Evolutionary conservation across 1,140 invertebrate genomes (phyloP).

Genomic region (Heliconius congener): DNA sequence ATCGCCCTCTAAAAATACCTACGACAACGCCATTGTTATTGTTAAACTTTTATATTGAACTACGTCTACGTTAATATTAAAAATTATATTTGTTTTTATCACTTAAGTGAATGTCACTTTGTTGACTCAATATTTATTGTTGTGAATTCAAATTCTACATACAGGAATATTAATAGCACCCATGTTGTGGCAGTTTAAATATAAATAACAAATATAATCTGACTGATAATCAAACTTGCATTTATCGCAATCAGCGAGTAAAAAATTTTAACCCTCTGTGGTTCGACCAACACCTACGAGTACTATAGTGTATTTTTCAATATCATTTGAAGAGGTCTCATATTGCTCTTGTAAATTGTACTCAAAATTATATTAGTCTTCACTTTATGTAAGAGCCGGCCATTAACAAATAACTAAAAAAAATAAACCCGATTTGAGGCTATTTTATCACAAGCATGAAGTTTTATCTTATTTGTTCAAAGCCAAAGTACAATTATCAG

Average conservation of each 20-base stretch:
- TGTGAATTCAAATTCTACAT: too few relatives aligned
- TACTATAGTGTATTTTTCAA: too few relatives aligned
- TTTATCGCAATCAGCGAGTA: too few relatives aligned
- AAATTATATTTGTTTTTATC: conserved; percentile 2
- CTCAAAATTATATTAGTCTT: not conserved
- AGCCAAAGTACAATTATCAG: conserved; percentile 42
- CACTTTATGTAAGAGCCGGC: not conserved
- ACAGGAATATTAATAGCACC: too few relatives aligned
- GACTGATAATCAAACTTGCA: too few relatives aligned
- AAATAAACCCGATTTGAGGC: not conserved
- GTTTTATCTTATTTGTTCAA: conserved; percentile 46
- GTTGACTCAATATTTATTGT: too few relatives aligned
- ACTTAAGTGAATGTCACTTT: too few relatives aligned
- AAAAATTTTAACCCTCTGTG: too few relatives aligned
- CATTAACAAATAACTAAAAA: not conserved
- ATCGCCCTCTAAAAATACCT: conserved; percentile 33
- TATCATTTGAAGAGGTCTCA: not conserved
- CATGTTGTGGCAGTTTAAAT: too few relatives aligned
- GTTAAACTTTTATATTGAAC: conserved; percentile 25
- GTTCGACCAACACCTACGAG: too few relatives aligned
- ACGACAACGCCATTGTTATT: conserved; percentile 26
- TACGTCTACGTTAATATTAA: conserved; percentile 9
- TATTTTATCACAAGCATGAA: not conserved
- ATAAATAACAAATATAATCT: too few relatives aligned
- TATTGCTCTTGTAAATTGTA: not conserved